phyloP scores from a whole-genome alignment of 2,797 vertebrate species.

The Liparis tanakae region DNA sequence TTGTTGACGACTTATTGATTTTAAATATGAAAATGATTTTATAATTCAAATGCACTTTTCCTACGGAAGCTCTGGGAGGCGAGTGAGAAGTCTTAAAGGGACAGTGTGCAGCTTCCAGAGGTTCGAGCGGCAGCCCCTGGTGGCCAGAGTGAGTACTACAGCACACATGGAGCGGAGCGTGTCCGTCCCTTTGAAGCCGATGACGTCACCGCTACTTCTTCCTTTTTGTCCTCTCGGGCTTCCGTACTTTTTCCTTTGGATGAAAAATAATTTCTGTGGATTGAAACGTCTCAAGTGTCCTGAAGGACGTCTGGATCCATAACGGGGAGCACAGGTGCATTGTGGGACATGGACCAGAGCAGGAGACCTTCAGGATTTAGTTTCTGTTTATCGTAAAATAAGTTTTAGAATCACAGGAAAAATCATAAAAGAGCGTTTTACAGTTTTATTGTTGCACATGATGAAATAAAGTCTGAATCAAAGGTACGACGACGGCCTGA shows the following conservation, averaged over 20 bases:
- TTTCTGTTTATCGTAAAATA: not conserved
- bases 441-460: not conserved
- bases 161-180: no score
- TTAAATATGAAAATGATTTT: not conserved
- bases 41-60: not conserved
- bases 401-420: not conserved
- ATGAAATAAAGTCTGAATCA: constrained; percentile 50
- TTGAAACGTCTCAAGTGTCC: not conserved
- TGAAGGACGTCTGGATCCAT: constrained; percentile 11
- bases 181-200: no score
- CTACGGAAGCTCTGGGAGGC: not conserved
- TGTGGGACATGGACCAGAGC: not conserved
- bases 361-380: not conserved
- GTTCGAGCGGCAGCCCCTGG: no score
- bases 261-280: not conserved
- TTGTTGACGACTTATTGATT: not conserved
- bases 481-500: constrained; percentile 75
- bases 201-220: not conserved
- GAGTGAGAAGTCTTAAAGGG: not conserved
- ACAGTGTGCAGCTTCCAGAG: not conserved
- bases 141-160: no score
- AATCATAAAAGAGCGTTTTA: not conserved
- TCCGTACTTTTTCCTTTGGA: not conserved
- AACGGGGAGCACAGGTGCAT: not conserved
- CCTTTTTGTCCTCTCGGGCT: not conserved